phyloP scores from a whole-genome alignment of 2,113 vertebrate species.

The Rhinopomastus cyanomelas region DNA sequence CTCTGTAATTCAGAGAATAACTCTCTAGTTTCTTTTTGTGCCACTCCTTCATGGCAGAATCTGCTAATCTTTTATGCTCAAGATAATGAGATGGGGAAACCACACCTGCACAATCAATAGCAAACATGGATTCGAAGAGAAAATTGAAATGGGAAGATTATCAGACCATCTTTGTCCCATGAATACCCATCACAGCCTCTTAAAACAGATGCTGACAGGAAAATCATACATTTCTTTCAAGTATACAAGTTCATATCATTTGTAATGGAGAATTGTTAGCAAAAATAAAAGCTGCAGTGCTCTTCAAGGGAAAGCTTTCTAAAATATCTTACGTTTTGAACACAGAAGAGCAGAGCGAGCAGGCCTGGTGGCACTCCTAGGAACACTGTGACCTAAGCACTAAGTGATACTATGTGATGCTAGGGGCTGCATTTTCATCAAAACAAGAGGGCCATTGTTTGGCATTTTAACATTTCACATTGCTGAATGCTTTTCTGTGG shows the following conservation, averaged over 20 bases:
- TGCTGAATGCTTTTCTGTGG: neutral
- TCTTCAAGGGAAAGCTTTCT: neutral
- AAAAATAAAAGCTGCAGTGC: neutral
- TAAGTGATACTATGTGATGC: neutral
- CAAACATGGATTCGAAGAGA: neutral
- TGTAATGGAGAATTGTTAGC: neutral
- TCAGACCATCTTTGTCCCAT: neutral
- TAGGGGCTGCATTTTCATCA: constrained; percentile 1
- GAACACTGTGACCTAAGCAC: neutral
- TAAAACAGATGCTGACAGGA: neutral
- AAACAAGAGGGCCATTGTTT: constrained; percentile 1
- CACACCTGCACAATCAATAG: neutral
- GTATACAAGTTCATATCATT: neutral
- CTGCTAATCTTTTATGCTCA: neutral
- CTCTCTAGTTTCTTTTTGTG: neutral
- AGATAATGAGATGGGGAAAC: neutral
- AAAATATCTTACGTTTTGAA: neutral
- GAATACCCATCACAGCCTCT: neutral
- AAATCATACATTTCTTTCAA: neutral
- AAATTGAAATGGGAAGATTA: neutral
- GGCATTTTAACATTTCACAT: constrained; percentile 1
- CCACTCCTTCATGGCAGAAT: neutral
- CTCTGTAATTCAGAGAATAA: neutral
- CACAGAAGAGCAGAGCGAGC: neutral
- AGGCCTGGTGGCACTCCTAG: neutral